These are phyloP conservation scores for Drosophila mauritiana DNA, from an alignment of 1,140 invertebrate genomes.

Conservation along the genomic window DNA sequence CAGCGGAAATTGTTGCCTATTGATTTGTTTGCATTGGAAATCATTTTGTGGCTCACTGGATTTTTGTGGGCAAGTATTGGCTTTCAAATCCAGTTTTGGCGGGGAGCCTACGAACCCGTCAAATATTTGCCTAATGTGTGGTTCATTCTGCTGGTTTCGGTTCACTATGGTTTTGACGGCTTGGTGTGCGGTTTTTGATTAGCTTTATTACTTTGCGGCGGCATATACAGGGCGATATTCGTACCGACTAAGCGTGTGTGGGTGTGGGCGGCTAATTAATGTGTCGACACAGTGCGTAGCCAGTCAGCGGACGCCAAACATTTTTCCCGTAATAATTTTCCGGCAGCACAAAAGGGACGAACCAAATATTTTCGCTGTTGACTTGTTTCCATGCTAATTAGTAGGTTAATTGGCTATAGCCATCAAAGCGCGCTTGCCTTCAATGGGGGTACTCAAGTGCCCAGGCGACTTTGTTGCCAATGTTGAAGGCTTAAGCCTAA, in stretches of 20 bases:
- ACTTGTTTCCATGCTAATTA: constrained; percentile 76
- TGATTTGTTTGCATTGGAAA: constrained; percentile 71
- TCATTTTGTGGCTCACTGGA: constrained; percentile 72
- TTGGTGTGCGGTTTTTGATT: constrained; percentile 77
- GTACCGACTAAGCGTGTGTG: constrained; percentile 5
- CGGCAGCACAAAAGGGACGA: constrained; percentile 39
- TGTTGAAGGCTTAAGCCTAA: constrained; percentile 56
- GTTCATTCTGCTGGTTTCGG: constrained; percentile 62
- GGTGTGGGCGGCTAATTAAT: constrained; percentile 66
- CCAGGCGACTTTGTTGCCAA: constrained; percentile 38
- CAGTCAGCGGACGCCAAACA: constrained; percentile 18
- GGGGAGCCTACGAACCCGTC: constrained; percentile 42
- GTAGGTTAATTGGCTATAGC: constrained; percentile 78
- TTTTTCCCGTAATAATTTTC: constrained; percentile 59
- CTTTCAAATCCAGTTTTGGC: constrained; percentile 32
- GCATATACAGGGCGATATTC: constrained; percentile 25
- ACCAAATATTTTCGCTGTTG: constrained; percentile 54
- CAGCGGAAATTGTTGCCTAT: constrained; percentile 36
- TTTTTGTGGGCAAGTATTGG: constrained; percentile 30
- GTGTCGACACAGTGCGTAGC: constrained; percentile 64
- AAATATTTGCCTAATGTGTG: constrained; percentile 81
- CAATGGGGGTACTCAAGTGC: constrained; percentile 28
- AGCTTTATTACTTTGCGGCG: constrained; percentile 79
- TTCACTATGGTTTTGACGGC: constrained; percentile 33
- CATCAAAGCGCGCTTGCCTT: constrained; percentile 40